These are phyloP conservation scores for Coturnix japonica DNA, from an alignment of 2,113 vertebrate species.

Conservation along the genomic window DNA sequence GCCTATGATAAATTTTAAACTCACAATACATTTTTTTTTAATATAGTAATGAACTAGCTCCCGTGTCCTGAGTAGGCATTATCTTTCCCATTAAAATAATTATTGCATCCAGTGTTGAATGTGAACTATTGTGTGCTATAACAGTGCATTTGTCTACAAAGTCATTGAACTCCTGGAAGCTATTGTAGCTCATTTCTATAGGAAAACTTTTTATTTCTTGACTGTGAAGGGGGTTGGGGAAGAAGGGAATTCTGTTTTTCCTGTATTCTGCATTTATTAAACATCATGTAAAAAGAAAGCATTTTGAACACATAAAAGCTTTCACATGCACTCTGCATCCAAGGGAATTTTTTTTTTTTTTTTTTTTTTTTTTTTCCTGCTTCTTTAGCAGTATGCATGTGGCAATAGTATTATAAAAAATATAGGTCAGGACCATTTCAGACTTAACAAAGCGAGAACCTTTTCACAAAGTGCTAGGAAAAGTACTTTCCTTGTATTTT, in stretches of 20 bases:
- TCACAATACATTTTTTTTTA: conserved; percentile 46
- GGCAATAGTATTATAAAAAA: conserved; percentile 14
- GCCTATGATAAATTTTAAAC: conserved; percentile 28
- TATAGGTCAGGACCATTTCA: conserved; percentile 56
- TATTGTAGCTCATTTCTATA: conserved; percentile 60
- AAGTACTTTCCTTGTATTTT: background rate
- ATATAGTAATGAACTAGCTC: conserved; percentile 35
- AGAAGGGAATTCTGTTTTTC: conserved; percentile 60
- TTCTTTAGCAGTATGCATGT: conserved; percentile 30
- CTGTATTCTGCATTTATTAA: conserved; percentile 56
- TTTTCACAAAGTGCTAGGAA: background rate
- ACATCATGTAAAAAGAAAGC: conserved; percentile 26
- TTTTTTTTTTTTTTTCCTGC: background rate
- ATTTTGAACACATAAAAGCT: conserved; percentile 59
- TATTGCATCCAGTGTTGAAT: conserved; percentile 22
- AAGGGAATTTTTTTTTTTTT: conserved; percentile 22
- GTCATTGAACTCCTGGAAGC: conserved; percentile 58
- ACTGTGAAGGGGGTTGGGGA: conserved; percentile 24
- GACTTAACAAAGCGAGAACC: background rate
- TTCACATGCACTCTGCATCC: conserved; percentile 59
- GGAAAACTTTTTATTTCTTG: conserved; percentile 57
- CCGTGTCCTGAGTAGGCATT: conserved; percentile 41
- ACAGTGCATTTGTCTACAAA: conserved; percentile 57
- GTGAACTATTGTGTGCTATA: conserved; percentile 60
- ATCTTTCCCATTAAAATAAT: conserved; percentile 71